These are phyloP conservation scores for Penaeus monodon DNA, from an alignment of 2,888 invertebrate genomes.

Conservation along the genomic window DNA sequence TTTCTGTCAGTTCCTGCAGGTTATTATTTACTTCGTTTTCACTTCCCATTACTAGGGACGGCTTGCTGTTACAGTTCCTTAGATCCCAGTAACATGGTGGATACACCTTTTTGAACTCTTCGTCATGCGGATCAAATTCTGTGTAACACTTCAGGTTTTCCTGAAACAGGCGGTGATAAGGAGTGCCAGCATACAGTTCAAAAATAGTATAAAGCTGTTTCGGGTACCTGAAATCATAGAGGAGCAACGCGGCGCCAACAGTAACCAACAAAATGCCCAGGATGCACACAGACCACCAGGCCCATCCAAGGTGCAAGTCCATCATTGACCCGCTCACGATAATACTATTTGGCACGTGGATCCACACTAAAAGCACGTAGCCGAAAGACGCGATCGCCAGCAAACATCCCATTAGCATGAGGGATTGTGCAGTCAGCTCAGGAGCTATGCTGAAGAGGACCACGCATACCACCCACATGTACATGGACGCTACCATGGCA, in stretches of 20 bases:
- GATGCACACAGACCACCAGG: slow-evolving; percentile 37
- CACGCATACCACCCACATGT: slow-evolving; percentile 45
- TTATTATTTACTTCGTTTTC: too few species aligned
- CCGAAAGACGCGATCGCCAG: slow-evolving; percentile 1
- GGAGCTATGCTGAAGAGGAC: slow-evolving; percentile 39
- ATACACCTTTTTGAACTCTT: slow-evolving; percentile 22
- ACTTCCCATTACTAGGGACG: too few species aligned
- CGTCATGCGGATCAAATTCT: neutral
- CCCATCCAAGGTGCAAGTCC: slow-evolving; percentile 30
- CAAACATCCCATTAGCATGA: slow-evolving; percentile 39
- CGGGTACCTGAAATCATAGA: slow-evolving; percentile 23
- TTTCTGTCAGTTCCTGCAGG: too few species aligned
- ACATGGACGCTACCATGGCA: slow-evolving; percentile 26
- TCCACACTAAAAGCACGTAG: slow-evolving; percentile 23
- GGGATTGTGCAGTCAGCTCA: slow-evolving; percentile 10
- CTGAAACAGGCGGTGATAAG: neutral
- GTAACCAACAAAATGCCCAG: slow-evolving; percentile 14
- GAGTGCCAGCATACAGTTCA: slow-evolving; percentile 31
- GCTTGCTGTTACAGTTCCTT: too few species aligned
- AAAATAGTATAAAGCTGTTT: slow-evolving; percentile 29
- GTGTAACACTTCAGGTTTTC: neutral
- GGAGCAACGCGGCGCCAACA: slow-evolving; percentile 20
- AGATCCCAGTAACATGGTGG: neutral
- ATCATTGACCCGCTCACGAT: slow-evolving; percentile 11
- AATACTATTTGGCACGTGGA: neutral